A percentile compares a stretch with the other conserved stretches of the same genome.
Evolutionary conservation across 2,888 invertebrate genomes (phyloP).

Genomic region (Drosophila parthenogenetica): DNA sequence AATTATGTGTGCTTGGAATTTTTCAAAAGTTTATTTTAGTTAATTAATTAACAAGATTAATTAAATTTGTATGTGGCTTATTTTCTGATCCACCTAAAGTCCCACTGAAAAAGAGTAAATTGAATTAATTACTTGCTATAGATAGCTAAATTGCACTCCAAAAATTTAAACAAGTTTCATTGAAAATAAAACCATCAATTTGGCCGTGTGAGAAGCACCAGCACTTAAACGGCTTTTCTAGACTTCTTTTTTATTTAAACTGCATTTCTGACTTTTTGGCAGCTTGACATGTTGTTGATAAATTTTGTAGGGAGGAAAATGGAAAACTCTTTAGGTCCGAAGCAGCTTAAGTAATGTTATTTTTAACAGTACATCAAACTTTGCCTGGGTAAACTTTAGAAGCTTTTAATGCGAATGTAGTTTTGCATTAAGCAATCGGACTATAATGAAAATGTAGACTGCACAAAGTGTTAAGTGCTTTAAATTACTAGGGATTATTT

Average conservation of each 20-base stretch:
- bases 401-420: conserved; percentile 62
- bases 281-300: conserved; percentile 74
- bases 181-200: conserved; percentile 43
- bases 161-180: conserved; percentile 37
- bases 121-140: background rate
- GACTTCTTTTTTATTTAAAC: conserved; percentile 12
- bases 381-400: conserved; percentile 40
- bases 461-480: conserved; percentile 23
- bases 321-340: conserved; percentile 13
- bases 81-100: background rate
- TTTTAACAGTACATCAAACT: conserved; percentile 52
- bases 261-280: conserved; percentile 64
- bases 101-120: background rate
- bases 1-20: too few relatives aligned
- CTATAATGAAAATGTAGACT: conserved; percentile 18
- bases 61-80: too few relatives aligned
- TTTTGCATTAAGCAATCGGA: conserved; percentile 46
- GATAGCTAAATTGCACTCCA: background rate
- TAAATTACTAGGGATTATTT: conserved; percentile 50
- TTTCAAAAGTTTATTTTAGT: background rate
- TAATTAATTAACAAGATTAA: too few relatives aligned
- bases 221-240: conserved; percentile 2
- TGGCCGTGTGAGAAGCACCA: conserved; percentile 11
- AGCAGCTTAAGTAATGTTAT: conserved; percentile 60
- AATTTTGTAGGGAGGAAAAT: conserved; percentile 26